These are phyloP conservation scores for Dysmachus trigonus DNA, from an alignment of 2,888 invertebrate species.

Conservation along the genomic window DNA sequence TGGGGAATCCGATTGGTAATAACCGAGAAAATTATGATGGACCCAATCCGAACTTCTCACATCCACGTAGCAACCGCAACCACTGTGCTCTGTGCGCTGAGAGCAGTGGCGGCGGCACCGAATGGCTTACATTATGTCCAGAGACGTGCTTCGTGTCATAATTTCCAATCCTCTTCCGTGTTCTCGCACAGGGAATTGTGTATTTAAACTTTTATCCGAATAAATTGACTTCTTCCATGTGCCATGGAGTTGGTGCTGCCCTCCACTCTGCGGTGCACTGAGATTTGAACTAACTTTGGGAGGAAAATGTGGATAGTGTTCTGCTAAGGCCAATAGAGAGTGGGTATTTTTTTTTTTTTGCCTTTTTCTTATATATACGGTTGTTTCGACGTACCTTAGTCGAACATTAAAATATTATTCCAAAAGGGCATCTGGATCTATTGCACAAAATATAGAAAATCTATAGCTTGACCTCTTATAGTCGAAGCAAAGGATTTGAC, in stretches of 20 bases:
- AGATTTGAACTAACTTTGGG: background rate
- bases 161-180: constrained; percentile 1
- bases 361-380: background rate
- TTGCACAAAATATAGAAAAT: too few relatives aligned
- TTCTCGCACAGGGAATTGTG: background rate
- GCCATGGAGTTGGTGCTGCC: background rate
- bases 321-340: background rate
- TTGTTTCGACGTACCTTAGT: too few relatives aligned
- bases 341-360: background rate
- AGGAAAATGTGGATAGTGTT: background rate
- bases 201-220: constrained; percentile 1
- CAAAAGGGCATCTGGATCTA: too few relatives aligned
- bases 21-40: constrained; percentile 7
- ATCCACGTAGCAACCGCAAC: background rate
- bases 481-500: too few relatives aligned
- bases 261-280: background rate
- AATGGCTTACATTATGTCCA: constrained; percentile 11
- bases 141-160: constrained; percentile 28
- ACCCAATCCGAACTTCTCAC: background rate
- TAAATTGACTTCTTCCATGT: background rate
- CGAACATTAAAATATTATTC: too few relatives aligned
- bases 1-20: background rate
- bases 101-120: background rate
- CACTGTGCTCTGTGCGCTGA: background rate
- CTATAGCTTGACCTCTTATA: too few relatives aligned